phyloP scores from a whole-genome alignment of 2,797 vertebrate genomes.

The Rhynchonycteris naso region DNA sequence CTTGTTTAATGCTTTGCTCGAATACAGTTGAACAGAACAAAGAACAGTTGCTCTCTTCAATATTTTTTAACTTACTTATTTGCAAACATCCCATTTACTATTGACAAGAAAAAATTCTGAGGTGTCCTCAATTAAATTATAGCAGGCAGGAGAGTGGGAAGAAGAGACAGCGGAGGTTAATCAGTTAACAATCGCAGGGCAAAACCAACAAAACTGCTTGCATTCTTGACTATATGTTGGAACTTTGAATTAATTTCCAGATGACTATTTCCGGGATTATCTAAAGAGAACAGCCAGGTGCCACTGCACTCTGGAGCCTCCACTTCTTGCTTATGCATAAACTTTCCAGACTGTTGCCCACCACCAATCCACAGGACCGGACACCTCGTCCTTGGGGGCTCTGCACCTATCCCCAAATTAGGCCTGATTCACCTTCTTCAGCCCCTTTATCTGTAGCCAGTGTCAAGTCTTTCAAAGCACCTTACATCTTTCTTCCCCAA shows the following conservation, averaged over 20 bases:
- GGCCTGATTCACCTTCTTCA: not conserved
- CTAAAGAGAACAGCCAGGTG: not conserved
- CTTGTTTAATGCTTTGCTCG: slow-evolving; percentile 19
- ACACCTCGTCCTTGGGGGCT: not conserved
- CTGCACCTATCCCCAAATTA: not conserved
- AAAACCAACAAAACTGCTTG: not conserved
- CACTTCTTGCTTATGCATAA: not conserved
- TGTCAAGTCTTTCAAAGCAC: not conserved
- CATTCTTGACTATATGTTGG: not conserved
- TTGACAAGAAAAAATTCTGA: not conserved
- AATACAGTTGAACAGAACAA: not conserved
- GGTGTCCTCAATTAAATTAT: not conserved
- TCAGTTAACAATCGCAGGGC: not conserved
- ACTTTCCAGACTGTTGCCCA: not conserved
- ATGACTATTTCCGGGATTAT: not conserved
- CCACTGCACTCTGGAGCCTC: not conserved
- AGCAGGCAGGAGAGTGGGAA: not conserved
- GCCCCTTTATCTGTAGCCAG: no score
- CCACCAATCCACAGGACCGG: not conserved
- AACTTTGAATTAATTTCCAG: not conserved
- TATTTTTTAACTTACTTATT: not conserved
- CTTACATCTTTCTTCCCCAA: not conserved
- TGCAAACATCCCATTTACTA: not conserved
- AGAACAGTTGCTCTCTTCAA: not conserved
- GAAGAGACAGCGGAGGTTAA: not conserved